phyloP scores from a whole-genome alignment of 1,140 invertebrate genomes.

The Littorina saxatilis region DNA sequence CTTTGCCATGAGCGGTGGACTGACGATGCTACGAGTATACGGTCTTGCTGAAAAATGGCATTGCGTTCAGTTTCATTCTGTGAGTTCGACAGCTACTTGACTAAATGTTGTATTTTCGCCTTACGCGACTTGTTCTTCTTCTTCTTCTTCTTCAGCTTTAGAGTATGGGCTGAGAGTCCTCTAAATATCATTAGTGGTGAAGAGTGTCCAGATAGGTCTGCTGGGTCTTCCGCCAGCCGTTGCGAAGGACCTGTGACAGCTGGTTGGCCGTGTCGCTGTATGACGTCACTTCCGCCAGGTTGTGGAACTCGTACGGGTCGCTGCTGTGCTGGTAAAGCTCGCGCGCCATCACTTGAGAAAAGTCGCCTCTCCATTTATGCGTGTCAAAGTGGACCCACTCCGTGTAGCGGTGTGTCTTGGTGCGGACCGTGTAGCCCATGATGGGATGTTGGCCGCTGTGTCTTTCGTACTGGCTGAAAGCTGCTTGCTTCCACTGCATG shows the following conservation, averaged over 20 bases:
- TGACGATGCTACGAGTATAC: no score
- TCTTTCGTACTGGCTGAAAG: constrained; percentile 77
- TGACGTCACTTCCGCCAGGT: constrained; percentile 76
- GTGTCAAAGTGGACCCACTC: constrained; percentile 81
- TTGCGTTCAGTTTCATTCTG: no score
- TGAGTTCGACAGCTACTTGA: no score
- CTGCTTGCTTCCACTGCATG: constrained; percentile 72
- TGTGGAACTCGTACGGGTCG: constrained; percentile 83
- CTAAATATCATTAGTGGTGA: no score
- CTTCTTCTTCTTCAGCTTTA: constrained; percentile 3
- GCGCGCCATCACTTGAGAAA: constrained; percentile 81
- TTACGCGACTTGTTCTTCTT: no score
- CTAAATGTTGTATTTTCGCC: no score
- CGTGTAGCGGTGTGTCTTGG: constrained; percentile 83
- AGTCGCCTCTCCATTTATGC: constrained; percentile 76
- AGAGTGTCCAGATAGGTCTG: neutral
- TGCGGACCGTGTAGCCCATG: constrained; percentile 85
- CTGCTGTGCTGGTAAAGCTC: constrained; percentile 78
- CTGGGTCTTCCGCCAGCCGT: neutral
- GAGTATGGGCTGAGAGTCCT: neutral
- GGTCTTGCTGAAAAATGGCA: no score
- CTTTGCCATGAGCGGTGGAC: no score
- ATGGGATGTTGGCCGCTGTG: constrained; percentile 83
- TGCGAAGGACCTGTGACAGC: neutral
- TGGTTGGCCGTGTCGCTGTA: neutral